Evolutionary conservation across 35 echinoderm and acorn worm species (phyloP).

Genomic region (Acanthaster planci): DNA sequence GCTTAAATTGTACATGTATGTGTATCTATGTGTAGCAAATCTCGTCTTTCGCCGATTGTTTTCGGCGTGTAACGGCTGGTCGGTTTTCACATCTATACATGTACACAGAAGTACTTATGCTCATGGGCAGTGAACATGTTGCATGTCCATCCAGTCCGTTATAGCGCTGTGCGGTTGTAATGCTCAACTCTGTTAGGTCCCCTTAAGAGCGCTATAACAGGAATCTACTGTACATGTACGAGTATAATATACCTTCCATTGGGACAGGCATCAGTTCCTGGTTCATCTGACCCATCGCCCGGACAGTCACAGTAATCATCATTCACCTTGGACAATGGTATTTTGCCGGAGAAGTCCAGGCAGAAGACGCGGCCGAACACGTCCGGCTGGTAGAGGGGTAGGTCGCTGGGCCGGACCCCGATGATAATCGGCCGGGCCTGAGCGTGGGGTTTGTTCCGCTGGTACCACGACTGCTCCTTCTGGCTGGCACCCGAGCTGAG

Average conservation of each 20-base stretch:
- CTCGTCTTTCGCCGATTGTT: too few relatives aligned
- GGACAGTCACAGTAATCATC: slow-evolving; percentile 95
- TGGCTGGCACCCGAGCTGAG: background rate
- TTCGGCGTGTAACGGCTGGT: too few relatives aligned
- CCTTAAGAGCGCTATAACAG: too few relatives aligned
- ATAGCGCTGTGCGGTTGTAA: too few relatives aligned
- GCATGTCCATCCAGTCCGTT: background rate
- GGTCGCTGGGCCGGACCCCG: slow-evolving; percentile 42
- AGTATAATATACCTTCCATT: slow-evolving; percentile 67
- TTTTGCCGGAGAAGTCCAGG: slow-evolving; percentile 32
- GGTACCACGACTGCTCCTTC: background rate
- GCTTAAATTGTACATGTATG: too few relatives aligned
- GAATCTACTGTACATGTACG: background rate
- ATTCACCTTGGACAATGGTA: slow-evolving; percentile 70
- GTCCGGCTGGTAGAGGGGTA: slow-evolving; percentile 50
- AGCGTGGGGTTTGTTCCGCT: background rate
- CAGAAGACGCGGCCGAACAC: slow-evolving; percentile 51
- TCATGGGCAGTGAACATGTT: background rate
- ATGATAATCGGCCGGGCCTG: background rate
- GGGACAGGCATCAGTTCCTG: slow-evolving; percentile 84
- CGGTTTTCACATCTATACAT: background rate
- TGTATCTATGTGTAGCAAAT: too few relatives aligned
- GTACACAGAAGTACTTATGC: background rate
- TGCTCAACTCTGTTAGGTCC: too few relatives aligned
- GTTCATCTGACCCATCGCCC: slow-evolving; percentile 85